Evolutionary conservation across 2,797 vertebrate species (phyloP), one percentile per base, ranked within the genome.

Genomic region (Syngnathus acus): DNA sequence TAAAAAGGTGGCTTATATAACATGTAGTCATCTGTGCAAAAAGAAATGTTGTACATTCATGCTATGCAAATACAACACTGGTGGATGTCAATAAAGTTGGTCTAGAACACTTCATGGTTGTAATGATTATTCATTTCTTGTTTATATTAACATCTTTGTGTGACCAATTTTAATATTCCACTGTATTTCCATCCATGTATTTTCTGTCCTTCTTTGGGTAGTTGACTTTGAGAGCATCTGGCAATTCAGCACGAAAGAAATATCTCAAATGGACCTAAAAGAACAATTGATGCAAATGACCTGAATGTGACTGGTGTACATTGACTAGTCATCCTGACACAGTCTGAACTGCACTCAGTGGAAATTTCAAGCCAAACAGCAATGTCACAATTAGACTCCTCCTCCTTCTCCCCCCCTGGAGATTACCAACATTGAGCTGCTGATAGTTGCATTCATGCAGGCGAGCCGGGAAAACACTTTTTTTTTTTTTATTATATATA

Each of bases 401-500:
- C 66, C 72, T 50, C 53, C 51, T 42, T 45, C 48, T 42, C 45
- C 77, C 78, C 77, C 73, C 76, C 73, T 2, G 23, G 83, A 83
- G 84, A 84, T 70, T 72, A 65, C 67, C 69, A 79, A 13, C 78
- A 82, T 69, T 73, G 79, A 87, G 78, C 74, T 87, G 85, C 86
- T 87, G 85, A 85, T 83, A 77, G 86, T 77, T 74, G 68, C 71
- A 69, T 64, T 69, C 74, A 45, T 17, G 40, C 60, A 45, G 70
- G 70, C 68, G 0, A 62, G 62, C 66, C 43, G 66, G 74, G 65
- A 69, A 86, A 87, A 84, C 67, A 60, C 81, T 48, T 32, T 81
- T 73, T 84, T 73, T 84, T 89, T 89, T n/a, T n/a, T n/a, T n/a
- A n/a, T n/a, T n/a, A n/a, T 4, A 32, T 82, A 78, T 84, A 80